Percentiles rank a stretch among this genome's conserved stretches.
Conservation (phyloP, 2,888 invertebrate genomes). For the Eupelmus urozonus region DNA sequence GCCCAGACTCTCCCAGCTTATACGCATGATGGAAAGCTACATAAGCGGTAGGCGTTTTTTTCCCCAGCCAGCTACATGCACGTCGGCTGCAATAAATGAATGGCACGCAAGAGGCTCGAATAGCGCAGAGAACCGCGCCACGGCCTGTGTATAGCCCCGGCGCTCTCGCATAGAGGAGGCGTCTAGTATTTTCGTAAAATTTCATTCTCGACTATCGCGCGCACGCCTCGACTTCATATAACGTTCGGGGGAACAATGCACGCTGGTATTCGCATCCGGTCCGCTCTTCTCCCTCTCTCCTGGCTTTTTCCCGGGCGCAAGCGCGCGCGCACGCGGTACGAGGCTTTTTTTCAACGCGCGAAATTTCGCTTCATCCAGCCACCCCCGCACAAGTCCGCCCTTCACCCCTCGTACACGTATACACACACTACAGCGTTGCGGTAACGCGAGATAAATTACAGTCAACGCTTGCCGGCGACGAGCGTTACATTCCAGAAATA, state of each 20-base stretch:
- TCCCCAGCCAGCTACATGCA: no score
- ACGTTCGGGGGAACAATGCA: constrained; percentile 41
- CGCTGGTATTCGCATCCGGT: constrained; percentile 52
- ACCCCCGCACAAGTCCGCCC: neutral
- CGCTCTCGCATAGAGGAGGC: neutral
- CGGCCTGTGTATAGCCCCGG: neutral
- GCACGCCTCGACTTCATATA: constrained; percentile 49
- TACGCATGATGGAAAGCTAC: no score
- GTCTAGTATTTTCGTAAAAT: constrained; percentile 57
- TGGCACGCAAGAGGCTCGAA: constrained; percentile 51
- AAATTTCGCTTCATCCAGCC: constrained; percentile 38
- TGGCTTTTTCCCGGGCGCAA: neutral
- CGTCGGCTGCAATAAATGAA: constrained; percentile 53
- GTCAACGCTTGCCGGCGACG: constrained; percentile 37
- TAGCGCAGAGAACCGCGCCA: constrained; percentile 1
- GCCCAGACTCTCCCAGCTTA: no score
- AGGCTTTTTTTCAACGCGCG: constrained; percentile 43
- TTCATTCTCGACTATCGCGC: constrained; percentile 57
- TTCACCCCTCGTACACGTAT: neutral
- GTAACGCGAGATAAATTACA: constrained; percentile 59
- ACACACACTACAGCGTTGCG: neutral
- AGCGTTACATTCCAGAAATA: constrained; percentile 58
- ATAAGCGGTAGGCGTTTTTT: no score
- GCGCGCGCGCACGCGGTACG: neutral
- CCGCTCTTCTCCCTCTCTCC: constrained; percentile 22